These are phyloP conservation scores for Brachionus plicatilis DNA, from an alignment of 1,140 invertebrate genomes.

Conservation along the genomic window DNA sequence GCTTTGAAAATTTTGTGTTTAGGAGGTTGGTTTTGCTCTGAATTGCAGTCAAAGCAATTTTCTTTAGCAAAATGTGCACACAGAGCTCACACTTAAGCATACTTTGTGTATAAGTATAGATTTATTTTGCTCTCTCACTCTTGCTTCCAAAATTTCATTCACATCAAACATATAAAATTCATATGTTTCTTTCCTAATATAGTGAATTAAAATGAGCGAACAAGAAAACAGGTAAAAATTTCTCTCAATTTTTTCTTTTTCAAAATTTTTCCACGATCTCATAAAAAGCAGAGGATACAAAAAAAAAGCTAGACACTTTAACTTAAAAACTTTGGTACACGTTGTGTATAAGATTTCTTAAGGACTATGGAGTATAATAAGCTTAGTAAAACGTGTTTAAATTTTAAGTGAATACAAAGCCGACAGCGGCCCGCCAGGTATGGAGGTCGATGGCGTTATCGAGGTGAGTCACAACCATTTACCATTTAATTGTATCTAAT, in stretches of 20 bases:
- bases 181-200: conserved; percentile 29
- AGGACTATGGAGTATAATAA: not conserved
- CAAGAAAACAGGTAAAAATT: conserved; percentile 22
- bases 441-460: conserved; percentile 37
- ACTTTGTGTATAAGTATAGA: conserved; percentile 17
- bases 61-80: not conserved
- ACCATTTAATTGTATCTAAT: not conserved
- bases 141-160: conserved; percentile 14
- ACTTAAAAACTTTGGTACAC: not conserved
- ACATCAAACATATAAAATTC: conserved; percentile 33
- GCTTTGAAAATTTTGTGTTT: not conserved
- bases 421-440: conserved; percentile 35
- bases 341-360: not conserved
- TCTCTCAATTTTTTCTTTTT: not conserved
- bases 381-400: conserved; percentile 27
- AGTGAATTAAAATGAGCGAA: conserved; percentile 36
- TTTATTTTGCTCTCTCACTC: not conserved
- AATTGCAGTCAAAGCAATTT: not conserved
- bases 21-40: not conserved
- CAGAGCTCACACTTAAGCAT: not conserved
- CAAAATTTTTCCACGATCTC: not conserved
- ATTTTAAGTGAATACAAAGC: conserved; percentile 40
- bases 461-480: not conserved
- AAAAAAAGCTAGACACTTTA: not conserved
- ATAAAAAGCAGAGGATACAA: not conserved